Percentiles rank a stretch among this genome's conserved stretches.
Evolutionary conservation across 2,797 vertebrate genomes (phyloP).

Genomic region (Spheniscus humboldti): DNA sequence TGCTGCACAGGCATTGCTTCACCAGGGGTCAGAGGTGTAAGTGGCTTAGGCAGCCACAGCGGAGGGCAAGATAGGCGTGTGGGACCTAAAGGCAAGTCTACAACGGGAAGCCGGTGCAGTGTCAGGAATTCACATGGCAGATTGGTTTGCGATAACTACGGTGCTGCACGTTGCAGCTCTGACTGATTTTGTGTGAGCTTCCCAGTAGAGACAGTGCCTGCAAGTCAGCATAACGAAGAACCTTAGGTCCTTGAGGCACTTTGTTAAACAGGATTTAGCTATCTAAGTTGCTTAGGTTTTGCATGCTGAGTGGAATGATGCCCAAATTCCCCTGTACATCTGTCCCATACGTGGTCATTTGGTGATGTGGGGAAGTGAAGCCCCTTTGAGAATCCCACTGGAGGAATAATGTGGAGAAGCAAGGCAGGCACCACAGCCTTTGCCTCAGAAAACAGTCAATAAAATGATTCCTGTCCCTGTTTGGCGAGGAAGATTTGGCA

Average conservation of each 20-base stretch:
- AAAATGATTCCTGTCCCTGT: neutral
- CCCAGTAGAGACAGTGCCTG: neutral
- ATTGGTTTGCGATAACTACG: rapidly evolving
- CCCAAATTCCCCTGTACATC: neutral
- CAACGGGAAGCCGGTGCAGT: rapidly evolving
- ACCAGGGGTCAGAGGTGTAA: neutral
- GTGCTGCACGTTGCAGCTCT: neutral
- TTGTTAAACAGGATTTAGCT: neutral
- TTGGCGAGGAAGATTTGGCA: neutral
- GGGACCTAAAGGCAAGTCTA: neutral
- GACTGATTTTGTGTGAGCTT: neutral
- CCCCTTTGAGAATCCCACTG: neutral
- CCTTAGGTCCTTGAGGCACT: neutral
- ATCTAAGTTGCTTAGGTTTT: neutral
- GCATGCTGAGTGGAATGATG: neutral
- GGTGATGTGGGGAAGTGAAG: neutral
- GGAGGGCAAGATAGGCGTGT: neutral
- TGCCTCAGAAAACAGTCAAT: neutral
- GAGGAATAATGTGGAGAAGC: neutral
- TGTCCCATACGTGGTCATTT: rapidly evolving
- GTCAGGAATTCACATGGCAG: neutral
- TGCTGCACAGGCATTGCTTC: rapidly evolving
- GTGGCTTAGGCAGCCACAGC: neutral
- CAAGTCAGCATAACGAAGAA: neutral
- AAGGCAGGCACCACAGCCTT: neutral